phyloP scores from a whole-genome alignment of 2,888 invertebrate species.

The Tineola bisselliella region DNA sequence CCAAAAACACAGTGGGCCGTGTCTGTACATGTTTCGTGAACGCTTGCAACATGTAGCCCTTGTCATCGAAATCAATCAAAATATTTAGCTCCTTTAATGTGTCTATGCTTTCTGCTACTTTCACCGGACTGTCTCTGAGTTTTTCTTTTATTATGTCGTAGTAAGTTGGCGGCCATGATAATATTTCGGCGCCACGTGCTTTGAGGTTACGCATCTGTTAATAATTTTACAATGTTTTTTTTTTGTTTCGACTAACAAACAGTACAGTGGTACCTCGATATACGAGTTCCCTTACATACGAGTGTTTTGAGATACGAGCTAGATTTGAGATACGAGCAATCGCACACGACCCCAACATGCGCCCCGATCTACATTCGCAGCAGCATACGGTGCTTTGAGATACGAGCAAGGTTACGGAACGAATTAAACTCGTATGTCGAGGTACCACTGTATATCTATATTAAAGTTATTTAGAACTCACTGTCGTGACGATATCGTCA shows the following conservation, averaged over 20 bases:
- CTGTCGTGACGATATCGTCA: slow-evolving; percentile 50
- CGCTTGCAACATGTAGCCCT: slow-evolving; percentile 96
- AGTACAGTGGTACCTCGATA: too few species aligned
- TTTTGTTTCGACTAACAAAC: too few species aligned
- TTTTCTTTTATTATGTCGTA: slow-evolving; percentile 84
- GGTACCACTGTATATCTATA: background rate
- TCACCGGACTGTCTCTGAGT: slow-evolving; percentile 76
- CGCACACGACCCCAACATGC: too few species aligned
- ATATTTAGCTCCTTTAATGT: slow-evolving; percentile 85
- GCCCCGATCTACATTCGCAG: too few species aligned
- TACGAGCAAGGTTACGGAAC: too few species aligned
- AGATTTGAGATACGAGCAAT: too few species aligned
- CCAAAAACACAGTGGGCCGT: slow-evolving; percentile 93
- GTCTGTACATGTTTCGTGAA: slow-evolving; percentile 96
- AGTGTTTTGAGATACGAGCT: too few species aligned
- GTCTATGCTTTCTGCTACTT: slow-evolving; percentile 79
- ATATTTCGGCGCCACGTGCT: slow-evolving; percentile 85
- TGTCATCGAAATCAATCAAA: slow-evolving; percentile 95
- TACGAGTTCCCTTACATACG: too few species aligned
- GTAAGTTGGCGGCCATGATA: slow-evolving; percentile 89
- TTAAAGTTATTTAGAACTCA: slow-evolving; percentile 23
- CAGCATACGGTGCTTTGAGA: too few species aligned
- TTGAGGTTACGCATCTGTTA: slow-evolving; percentile 74
- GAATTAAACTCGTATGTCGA: too few species aligned
- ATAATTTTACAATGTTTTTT: too few species aligned